phyloP scores from a whole-genome alignment of 2,888 invertebrate genomes.

The Agriotes lineatus region DNA sequence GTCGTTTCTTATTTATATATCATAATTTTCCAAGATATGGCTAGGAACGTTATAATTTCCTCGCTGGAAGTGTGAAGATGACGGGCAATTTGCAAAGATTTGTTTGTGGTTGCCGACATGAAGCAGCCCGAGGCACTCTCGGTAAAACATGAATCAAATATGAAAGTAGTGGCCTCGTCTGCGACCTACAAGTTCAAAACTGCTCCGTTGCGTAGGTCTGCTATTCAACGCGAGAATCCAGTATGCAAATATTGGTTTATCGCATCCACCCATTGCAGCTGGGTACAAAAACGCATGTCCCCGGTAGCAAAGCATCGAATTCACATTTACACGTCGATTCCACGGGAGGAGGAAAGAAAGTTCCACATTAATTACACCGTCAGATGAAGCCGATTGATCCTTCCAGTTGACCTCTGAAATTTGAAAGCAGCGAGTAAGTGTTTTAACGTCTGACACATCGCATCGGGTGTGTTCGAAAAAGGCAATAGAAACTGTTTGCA shows the following conservation, averaged over 20 bases:
- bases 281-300: not conserved
- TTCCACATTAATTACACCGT: constrained; percentile 1
- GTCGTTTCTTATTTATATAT: no score
- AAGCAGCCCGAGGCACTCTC: not conserved
- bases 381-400: not conserved
- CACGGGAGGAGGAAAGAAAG: not conserved
- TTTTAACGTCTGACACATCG: no score
- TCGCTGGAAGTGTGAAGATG: not conserved
- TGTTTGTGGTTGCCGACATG: constrained; percentile 1
- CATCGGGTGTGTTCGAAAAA: not conserved
- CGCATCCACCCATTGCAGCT: not conserved
- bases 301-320: not conserved
- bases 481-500: not conserved
- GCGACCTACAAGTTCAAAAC: constrained; percentile 60
- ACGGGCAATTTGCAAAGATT: constrained; percentile 10
- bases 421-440: no score
- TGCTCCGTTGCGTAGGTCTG: constrained; percentile 50
- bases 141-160: constrained; percentile 46
- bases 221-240: constrained; percentile 27
- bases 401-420: constrained; percentile 5
- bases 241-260: constrained; percentile 21
- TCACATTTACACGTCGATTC: not conserved
- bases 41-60: not conserved
- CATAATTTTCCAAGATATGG: no score
- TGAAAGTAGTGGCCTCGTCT: constrained; percentile 60